Evolutionary conservation across 1,140 invertebrate genomes (phyloP).

Genomic region (Brachionus rubens): DNA sequence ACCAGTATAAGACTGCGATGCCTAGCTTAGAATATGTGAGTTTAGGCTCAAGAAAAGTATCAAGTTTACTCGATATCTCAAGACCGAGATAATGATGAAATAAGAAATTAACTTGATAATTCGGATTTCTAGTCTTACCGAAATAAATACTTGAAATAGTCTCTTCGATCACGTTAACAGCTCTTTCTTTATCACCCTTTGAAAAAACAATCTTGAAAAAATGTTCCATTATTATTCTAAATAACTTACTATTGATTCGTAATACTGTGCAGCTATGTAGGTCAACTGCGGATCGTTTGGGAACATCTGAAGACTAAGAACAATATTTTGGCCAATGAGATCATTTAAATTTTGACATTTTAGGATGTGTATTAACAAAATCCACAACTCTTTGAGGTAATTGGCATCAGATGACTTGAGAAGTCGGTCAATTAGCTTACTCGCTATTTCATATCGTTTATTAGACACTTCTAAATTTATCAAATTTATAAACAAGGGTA

Average conservation of each 20-base stretch:
- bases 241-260: slow-evolving; percentile 28
- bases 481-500: slow-evolving; percentile 25
- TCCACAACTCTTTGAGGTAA: slow-evolving; percentile 24
- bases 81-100: slow-evolving; percentile 23
- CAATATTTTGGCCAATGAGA: not conserved
- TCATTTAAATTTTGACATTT: slow-evolving; percentile 15
- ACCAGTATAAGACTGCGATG: not conserved
- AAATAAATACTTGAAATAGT: not conserved
- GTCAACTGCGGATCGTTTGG: slow-evolving; percentile 13
- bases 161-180: not conserved
- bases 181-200: not conserved
- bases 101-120: not conserved
- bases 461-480: slow-evolving; percentile 29
- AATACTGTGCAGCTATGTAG: not conserved
- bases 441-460: slow-evolving; percentile 21
- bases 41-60: not conserved
- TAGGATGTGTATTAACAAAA: not conserved
- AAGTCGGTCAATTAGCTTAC: slow-evolving; percentile 7
- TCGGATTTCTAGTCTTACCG: not conserved
- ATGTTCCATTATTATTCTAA: not conserved
- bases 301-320: slow-evolving; percentile 17
- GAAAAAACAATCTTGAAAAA: not conserved
- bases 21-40: not conserved
- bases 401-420: slow-evolving; percentile 31
- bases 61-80: not conserved